A percentile compares a stretch with the other conserved stretches of the same genome.
Conservation (phyloP, 2,113 vertebrate species). For the Cynoglossus semilaevis region DNA sequence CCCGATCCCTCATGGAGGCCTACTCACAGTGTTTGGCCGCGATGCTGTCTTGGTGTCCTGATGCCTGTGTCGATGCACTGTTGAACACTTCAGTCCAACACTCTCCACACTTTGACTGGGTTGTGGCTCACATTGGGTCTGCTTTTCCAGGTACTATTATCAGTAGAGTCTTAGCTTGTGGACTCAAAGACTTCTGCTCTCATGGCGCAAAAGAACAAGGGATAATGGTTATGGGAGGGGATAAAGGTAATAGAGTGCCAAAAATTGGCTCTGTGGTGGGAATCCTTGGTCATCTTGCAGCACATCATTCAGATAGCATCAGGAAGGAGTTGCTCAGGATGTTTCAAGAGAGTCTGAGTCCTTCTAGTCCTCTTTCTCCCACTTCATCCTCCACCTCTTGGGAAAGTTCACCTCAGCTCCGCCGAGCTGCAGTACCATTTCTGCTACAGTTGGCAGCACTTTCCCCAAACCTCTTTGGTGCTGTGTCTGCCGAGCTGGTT, state of each 20-base stretch:
- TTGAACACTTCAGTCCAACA: constrained; percentile 93
- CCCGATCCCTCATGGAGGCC: constrained; percentile 88
- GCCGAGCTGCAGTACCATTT: constrained; percentile 85
- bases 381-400: constrained; percentile 67
- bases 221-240: constrained; percentile 61
- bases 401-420: constrained; percentile 79
- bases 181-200: constrained; percentile 90
- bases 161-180: constrained; percentile 88
- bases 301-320: constrained; percentile 88
- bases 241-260: constrained; percentile 83
- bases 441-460: constrained; percentile 89
- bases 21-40: constrained; percentile 91
- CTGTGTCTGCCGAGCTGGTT: constrained; percentile 86
- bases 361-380: constrained; percentile 60
- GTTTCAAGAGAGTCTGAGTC: constrained; percentile 88
- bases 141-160: constrained; percentile 95
- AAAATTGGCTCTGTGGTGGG: constrained; percentile 94
- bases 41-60: constrained; percentile 87
- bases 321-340: constrained; percentile 87
- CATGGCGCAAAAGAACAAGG: constrained; percentile 76
- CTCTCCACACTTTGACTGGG: constrained; percentile 96
- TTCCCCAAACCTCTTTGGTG: constrained; percentile 85
- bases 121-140: constrained; percentile 94
- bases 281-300: constrained; percentile 88
- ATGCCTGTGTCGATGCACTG: constrained; percentile 90